Base-by-base conservation (phyloP, 2,888 invertebrate species). In the Euplagia quadripunctaria region DNA sequence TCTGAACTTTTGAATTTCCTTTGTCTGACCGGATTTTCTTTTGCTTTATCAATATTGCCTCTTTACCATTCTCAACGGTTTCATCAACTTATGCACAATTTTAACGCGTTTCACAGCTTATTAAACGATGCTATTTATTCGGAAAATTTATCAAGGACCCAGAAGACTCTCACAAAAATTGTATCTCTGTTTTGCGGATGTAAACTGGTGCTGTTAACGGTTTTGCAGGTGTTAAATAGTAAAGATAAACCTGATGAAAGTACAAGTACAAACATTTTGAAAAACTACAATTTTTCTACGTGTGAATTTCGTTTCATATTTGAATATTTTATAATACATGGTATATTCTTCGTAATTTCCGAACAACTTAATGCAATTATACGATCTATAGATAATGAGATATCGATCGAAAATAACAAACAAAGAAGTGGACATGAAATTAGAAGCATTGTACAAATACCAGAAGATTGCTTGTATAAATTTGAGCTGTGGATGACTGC, bases 281-380 rank as follows among this genome's bases (percentile, higher is more conserved):
- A 55, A 1, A 8, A 66, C 70, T 74, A 77, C 76, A 64, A 79
- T 42, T 41, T 81, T 7, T 58, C 73, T 4, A n/a, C 85, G 51
- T 79, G 76, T 49, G 83, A 87, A 51, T 70, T 83, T n/a, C 82
- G 87, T 6, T 88, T 83, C 8, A 67, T 82, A 4, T 74, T 84
- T 1, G 87, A 89, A 75, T 87, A 82, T 71, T 73, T 85, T 43
- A 70, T 85, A 0, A 5, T 87, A 5, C 76, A 83, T 68, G 75
- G 76, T 49, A 75, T 87, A 61, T 74, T 88, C 0, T 79, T 70
- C 11, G 73, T 88, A 12, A 75, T 88, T 52, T 81, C 87, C 52
- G 83, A 88, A 51, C 90, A 90, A 74, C 52, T 89, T n/a, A 76
- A 79, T 64, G 78, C 72, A 66, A 82, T 89, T 17, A 83, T 76